Percentiles rank a stretch among this genome's conserved stretches.
Evolutionary conservation across 2,113 vertebrate species (phyloP).

Genomic region (Zeus faber): DNA sequence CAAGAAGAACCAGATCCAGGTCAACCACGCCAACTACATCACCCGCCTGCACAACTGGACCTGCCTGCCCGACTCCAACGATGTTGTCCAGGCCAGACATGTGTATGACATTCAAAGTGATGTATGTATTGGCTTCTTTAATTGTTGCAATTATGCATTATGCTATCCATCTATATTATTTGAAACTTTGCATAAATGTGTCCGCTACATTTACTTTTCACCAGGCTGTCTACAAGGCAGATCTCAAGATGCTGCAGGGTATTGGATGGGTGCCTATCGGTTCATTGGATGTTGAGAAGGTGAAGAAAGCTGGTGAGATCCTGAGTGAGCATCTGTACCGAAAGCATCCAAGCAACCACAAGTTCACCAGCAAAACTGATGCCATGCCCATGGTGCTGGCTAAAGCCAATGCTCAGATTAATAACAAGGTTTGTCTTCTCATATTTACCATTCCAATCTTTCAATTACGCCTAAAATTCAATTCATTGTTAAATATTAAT

Average conservation of each 20-base stretch:
- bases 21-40: constrained; percentile 73
- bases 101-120: constrained; percentile 77
- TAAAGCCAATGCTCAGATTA: constrained; percentile 76
- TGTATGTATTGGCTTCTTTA: constrained; percentile 55
- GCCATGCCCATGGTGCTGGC: constrained; percentile 77
- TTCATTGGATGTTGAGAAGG: constrained; percentile 72
- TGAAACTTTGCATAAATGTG: neutral
- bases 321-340: constrained; percentile 82
- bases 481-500: no score
- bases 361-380: constrained; percentile 76
- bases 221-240: constrained; percentile 67
- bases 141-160: neutral
- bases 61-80: constrained; percentile 75
- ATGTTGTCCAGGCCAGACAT: constrained; percentile 73
- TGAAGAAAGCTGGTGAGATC: constrained; percentile 75
- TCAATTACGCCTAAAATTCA: no score
- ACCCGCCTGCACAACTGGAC: constrained; percentile 73
- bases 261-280: constrained; percentile 74
- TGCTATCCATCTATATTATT: neutral
- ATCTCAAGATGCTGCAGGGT: constrained; percentile 73
- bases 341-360: constrained; percentile 75
- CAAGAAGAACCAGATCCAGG: constrained; percentile 74
- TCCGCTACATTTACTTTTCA: constrained; percentile 2
- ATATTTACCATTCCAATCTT: no score
- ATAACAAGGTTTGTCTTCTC: constrained; percentile 53